Conservation (phyloP, 1,140 invertebrate genomes). For the Hermatobates lingyangjiaoensis region DNA sequence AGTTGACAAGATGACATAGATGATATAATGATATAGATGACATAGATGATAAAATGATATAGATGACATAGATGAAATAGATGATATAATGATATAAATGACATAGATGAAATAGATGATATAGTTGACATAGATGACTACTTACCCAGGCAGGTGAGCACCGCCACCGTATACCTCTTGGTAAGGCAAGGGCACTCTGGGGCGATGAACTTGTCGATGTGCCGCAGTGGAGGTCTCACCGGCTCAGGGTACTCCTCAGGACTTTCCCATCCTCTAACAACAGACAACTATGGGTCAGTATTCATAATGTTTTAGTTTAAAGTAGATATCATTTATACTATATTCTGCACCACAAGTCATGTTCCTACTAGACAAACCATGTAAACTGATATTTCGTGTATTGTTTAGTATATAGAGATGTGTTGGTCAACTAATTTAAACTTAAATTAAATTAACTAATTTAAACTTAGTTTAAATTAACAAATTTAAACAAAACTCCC, state of each 20-base stretch:
- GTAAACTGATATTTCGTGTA: neutral
- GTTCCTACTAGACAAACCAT: slow-evolving; percentile 6
- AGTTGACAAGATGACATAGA: no score
- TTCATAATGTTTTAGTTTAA: neutral
- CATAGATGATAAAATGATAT: no score
- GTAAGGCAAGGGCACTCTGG: slow-evolving; percentile 75
- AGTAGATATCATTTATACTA: neutral
- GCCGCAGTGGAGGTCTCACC: slow-evolving; percentile 59
- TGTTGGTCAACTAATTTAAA: neutral
- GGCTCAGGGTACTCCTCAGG: slow-evolving; percentile 26
- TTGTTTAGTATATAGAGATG: no score
- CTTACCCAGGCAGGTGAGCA: slow-evolving; percentile 60
- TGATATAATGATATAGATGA: no score
- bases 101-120: no score
- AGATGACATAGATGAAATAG: no score
- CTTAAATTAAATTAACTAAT: neutral
- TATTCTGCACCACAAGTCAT: neutral
- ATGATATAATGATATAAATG: no score
- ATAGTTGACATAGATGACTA: neutral
- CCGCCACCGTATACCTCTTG: slow-evolving; percentile 70
- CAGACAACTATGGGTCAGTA: neutral
- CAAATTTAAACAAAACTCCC: no score
- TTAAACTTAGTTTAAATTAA: neutral
- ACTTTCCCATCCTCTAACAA: slow-evolving; percentile 5
- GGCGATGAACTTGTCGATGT: slow-evolving; percentile 70